Percentiles rank a stretch among this genome's conserved stretches.
These are phyloP conservation scores for Oreochromis mossambicus DNA, from an alignment of 2,797 vertebrate species.

Conservation along the genomic window DNA sequence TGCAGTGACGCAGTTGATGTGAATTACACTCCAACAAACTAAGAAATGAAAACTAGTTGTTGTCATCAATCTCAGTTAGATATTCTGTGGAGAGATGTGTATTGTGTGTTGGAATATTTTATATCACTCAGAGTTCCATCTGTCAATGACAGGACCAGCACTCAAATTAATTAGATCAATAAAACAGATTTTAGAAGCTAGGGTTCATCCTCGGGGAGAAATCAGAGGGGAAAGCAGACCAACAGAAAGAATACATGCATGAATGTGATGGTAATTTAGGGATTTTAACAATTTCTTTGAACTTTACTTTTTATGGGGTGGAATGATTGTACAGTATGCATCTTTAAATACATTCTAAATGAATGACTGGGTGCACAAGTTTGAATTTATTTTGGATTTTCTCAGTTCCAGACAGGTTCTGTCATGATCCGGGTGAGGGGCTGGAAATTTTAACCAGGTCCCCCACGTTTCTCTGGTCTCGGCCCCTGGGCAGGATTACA, in stretches of 20 bases:
- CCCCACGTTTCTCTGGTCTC: background rate
- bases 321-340: background rate
- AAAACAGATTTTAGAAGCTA: slow-evolving; percentile 4
- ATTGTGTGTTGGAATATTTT: background rate
- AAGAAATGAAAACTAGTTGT: background rate
- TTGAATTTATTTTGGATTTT: background rate
- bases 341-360: background rate
- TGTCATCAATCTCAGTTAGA: background rate
- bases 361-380: background rate
- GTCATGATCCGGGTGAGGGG: background rate
- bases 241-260: background rate
- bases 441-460: background rate
- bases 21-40: background rate
- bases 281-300: background rate
- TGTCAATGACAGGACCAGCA: background rate
- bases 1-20: background rate
- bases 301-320: background rate
- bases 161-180: slow-evolving; percentile 20
- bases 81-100: background rate
- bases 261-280: background rate
- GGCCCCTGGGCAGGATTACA: background rate
- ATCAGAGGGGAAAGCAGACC: background rate
- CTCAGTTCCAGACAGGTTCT: background rate
- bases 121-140: slow-evolving; percentile 1
- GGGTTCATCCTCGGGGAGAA: background rate